Base-by-base conservation (phyloP, 2,888 invertebrate species). In the Noctua pronuba region DNA sequence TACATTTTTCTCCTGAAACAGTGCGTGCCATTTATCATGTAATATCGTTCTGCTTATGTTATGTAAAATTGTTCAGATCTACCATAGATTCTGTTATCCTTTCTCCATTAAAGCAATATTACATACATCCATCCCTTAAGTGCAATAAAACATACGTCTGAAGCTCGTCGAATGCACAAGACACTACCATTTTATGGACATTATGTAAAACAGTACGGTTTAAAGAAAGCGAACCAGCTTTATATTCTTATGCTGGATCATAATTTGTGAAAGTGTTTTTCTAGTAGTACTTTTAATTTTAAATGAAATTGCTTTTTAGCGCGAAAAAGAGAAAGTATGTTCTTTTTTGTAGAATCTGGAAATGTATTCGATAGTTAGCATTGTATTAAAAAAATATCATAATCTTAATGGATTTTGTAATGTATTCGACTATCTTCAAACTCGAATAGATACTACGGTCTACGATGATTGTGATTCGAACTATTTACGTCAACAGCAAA, bases 231-330 rank as follows among this genome's bases (percentile, higher is more conserved):
- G 31, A 60, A 35, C 10, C 18, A 35, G 60, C 10, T 79, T 79
- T 0, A 21, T 62, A 24, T 69, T 52, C 35, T 24, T 35, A 49
- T 44, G 18, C n/a, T 13, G 16, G 41, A 35, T 35, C 13, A 52
- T 60, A 79, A 77, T 77, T 77, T 79, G 55, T n/a, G 41, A 77
- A 79, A 77, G 49, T 68, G 41, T 62, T 79, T 62, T 68, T 78
- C 13, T 4, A 31, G 58, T 31, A 64, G 2, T 16, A 16, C 3
- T 41, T 65, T 38, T 41, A 38, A 7, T n/a, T 38, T 64, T 0
- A 35, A 35, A 62, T 35, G 38, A 21, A 38, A 38, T 21, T 38
- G 55, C 8, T 69, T 68, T 58, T 35, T 18, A 35, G 1, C 18
- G 0, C n/a, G n/a, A 10, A 35, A 28, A 52, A 18, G 68, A 41